These are phyloP conservation scores for Neomorphus geoffroyi DNA, from an alignment of 2,797 vertebrate species.

Conservation along the genomic window DNA sequence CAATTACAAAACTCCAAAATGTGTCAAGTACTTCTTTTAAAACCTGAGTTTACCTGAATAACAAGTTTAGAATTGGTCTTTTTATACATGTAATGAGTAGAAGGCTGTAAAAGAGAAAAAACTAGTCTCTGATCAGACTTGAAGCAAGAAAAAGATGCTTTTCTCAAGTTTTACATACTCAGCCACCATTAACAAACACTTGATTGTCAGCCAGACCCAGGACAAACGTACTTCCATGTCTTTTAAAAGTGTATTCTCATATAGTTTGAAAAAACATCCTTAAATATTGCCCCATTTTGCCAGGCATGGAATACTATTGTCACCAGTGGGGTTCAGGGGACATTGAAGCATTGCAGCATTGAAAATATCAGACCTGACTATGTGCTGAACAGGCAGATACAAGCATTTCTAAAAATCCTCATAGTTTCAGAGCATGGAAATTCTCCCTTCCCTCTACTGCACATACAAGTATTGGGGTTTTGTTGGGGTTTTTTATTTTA, in stretches of 20 bases:
- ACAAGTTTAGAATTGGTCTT: not conserved
- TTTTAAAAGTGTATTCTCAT: not conserved
- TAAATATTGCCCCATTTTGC: not conserved
- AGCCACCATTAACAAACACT: not conserved
- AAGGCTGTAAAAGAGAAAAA: not conserved
- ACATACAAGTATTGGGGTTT: rapidly evolving
- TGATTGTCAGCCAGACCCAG: not conserved
- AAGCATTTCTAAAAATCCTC: not conserved
- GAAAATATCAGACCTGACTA: not conserved
- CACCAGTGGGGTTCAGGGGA: not conserved
- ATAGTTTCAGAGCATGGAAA: not conserved
- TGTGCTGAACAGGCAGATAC: not conserved
- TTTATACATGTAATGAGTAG: not conserved
- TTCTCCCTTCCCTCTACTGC: rapidly evolving
- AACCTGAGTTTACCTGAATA: not conserved
- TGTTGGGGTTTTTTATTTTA: no score
- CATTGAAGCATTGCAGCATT: not conserved
- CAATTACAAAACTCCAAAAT: not conserved
- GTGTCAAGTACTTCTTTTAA: not conserved
- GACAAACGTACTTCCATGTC: not conserved
- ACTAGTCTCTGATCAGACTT: not conserved
- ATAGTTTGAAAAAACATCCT: not conserved
- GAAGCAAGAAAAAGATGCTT: not conserved
- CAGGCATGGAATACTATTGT: not conserved
- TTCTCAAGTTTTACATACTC: not conserved